phyloP scores from a whole-genome alignment of 2,888 invertebrate species.

The Nephrotoma appendiculata region DNA sequence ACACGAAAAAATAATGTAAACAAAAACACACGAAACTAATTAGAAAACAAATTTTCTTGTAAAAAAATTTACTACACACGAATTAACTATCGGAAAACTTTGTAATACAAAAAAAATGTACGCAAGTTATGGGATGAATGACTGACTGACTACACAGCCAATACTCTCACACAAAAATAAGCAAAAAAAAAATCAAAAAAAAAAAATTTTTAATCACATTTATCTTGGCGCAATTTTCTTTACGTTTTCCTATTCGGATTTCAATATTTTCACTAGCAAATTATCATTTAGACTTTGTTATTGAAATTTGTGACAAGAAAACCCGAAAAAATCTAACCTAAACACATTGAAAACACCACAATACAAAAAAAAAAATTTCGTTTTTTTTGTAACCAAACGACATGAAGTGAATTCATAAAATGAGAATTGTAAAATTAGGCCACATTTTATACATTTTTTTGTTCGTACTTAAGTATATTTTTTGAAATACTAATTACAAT shows the following conservation, averaged over 20 bases:
- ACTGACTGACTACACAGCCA: neutral
- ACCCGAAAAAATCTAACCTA: neutral
- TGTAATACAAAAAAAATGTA: neutral
- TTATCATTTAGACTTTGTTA: neutral
- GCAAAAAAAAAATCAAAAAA: neutral
- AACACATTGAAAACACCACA: neutral
- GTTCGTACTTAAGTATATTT: neutral
- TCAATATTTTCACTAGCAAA: neutral
- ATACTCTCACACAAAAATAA: neutral
- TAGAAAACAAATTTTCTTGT: neutral
- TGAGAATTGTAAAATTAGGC: neutral
- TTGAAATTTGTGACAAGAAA: neutral
- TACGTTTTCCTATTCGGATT: neutral
- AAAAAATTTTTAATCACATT: neutral
- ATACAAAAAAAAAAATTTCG: neutral
- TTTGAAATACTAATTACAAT: neutral
- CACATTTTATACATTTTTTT: neutral
- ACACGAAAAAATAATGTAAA: neutral
- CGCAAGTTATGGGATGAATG: constrained; percentile 3
- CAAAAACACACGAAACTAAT: constrained; percentile 1
- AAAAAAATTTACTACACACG: neutral
- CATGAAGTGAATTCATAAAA: neutral
- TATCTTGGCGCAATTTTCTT: constrained; percentile 3
- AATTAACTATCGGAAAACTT: neutral
- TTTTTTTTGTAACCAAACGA: neutral